Base-by-base conservation (phyloP, 2,888 invertebrate genomes). In the Drosophila suboccidentalis region DNA sequence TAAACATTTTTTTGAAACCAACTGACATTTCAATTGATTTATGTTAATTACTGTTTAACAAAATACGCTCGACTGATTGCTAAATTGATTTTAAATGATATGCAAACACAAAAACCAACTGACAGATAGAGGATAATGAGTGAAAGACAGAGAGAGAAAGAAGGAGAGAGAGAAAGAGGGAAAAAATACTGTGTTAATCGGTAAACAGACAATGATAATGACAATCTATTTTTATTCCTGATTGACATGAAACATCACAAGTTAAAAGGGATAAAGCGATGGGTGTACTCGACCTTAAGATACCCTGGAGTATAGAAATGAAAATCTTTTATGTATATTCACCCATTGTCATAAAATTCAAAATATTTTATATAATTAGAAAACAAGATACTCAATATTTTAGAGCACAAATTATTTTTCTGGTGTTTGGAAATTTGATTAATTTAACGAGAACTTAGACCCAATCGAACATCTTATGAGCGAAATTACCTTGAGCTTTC, bases 31-130 rank as follows among this genome's bases (percentile, higher is more conserved):
- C 67, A 82, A 87, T 86, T 88, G 78, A 88, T 88, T 88, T 83
- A 86, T 78, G 82, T 88, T 86, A 86, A 88, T 86, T 88, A 88
- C 86, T 82, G 82, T 80, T 82, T 51, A 86, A 76, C 81, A 79
- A 83, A 87, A 78, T 74, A 74, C 71, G 71, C 69, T 53, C 69
- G 78, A 71, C 65, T 80, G 88, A 83, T 76, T 74, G 73, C 83
- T 73, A 78, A 86, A 86, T 88, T 88, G 85, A 86, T 80, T 85
- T 85, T 74, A 76, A 82, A 78, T 82, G 76, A 82, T 78, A 82
- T 72, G 76, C 75, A 83, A 83, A 86, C 70, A 74, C 39, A 44
- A 71, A 69, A 43, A 51, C 15, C 11, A 22, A 39, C 51, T 29
- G 34, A 43, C 29, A 49, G 9, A 10, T 6, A 8, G 39, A 13